Percentiles rank a stretch among this genome's conserved stretches.
phyloP scores from a whole-genome alignment of 2,888 invertebrate genomes.

The Hypolimnas misippus region DNA sequence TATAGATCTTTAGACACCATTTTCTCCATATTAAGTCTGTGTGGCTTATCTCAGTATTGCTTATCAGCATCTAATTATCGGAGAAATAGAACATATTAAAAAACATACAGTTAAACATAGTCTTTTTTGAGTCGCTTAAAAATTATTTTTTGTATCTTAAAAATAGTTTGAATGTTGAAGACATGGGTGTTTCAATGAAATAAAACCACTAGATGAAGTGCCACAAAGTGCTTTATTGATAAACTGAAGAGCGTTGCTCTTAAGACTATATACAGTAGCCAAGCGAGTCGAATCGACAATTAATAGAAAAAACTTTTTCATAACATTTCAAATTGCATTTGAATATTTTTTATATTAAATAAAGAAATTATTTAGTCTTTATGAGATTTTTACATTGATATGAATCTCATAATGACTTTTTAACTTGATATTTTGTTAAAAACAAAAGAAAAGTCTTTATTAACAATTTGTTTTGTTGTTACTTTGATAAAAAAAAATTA shows the following conservation, averaged over 20 bases:
- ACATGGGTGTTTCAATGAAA: too few species aligned
- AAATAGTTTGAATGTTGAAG: too few species aligned
- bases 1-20: too few species aligned
- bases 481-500: not conserved
- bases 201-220: slow-evolving; percentile 60
- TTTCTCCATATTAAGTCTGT: too few species aligned
- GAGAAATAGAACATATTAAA: too few species aligned
- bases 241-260: slow-evolving; percentile 66
- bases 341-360: not conserved
- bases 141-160: too few species aligned
- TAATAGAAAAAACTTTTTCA: slow-evolving; percentile 12
- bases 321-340: not conserved
- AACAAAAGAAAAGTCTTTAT: too few species aligned
- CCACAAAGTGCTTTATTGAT: slow-evolving; percentile 82
- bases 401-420: not conserved
- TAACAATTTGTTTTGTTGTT: not conserved
- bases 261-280: slow-evolving; percentile 65
- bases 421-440: not conserved
- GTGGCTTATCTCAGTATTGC: too few species aligned
- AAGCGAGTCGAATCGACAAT: slow-evolving; percentile 49
- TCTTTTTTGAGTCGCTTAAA: too few species aligned
- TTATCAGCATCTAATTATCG: too few species aligned
- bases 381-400: not conserved
- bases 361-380: not conserved
- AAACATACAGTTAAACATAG: too few species aligned